Base-by-base conservation (phyloP, 2,113 vertebrate genomes). In the Psammodynastes pulverulentus region DNA sequence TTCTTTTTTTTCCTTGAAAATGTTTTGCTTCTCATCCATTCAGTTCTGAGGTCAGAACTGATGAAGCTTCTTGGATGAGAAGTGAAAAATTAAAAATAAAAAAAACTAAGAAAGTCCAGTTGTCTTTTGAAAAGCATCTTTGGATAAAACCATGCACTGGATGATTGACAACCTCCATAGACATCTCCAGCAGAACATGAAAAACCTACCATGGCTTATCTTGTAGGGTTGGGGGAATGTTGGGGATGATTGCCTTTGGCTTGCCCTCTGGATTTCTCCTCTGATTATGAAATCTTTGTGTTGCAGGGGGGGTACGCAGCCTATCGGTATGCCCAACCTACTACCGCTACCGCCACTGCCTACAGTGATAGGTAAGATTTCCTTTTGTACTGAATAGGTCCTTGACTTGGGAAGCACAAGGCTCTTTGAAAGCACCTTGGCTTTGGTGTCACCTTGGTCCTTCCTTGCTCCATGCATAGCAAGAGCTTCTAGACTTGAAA, bases 351-450 rank as follows among this genome's bases (percentile, higher is more conserved):
- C 94, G 98, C 99, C 94, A 98, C 98, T 96, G 98, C 98, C 97
- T 99, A 99, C 98, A 99, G 99, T 98, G 99, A 99, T 98, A 99
- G 99, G 99, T 99, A 98, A 98, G 98, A 92, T 58, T 86, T 87
- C 85, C 26, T 94, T 93, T 92, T 0, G 84, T 94, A 87, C 93
- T 85, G 51, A 54, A 93, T 12, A 58, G 48, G 67, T 94, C 94
- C 88, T 46, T 93, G 87, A 94, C 92, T 92, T 85, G 67, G 93
- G 95, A 92, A 72, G 93, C 95, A 89, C 62, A 79, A 94, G 95
- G 94, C 87, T 91, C 94, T 91, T 51, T 93, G 45, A 91, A 93
- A 7, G 88, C 87, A 92, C 95, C 95, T 95, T 96, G 96, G n/a
- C 96, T 95, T 94, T 94, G 92, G 95, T 51, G 93, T 95, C 96